Evolutionary conservation across 2,888 invertebrate genomes (phyloP).

Genomic region (Drosophila neotestacea): DNA sequence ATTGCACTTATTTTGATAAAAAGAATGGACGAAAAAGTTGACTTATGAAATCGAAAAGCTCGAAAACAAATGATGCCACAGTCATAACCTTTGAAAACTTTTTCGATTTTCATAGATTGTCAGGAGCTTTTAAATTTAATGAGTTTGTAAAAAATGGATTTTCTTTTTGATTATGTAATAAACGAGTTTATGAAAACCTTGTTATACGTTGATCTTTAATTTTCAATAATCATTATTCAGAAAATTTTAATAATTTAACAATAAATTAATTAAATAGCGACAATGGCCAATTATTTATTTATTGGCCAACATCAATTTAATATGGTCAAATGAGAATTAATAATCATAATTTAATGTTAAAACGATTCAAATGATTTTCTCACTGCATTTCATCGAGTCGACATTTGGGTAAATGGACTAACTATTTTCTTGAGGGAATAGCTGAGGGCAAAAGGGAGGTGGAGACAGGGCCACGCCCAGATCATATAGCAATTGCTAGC

Average conservation of each 20-base stretch:
- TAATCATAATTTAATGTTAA: background rate
- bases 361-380: background rate
- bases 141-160: background rate
- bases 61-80: too few species aligned
- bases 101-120: background rate
- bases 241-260: background rate
- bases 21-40: too few species aligned
- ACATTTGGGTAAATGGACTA: background rate
- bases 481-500: constrained; percentile 28
- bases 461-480: constrained; percentile 1
- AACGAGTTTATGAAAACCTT: background rate
- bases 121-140: background rate
- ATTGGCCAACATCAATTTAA: background rate
- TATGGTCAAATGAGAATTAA: background rate
- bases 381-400: background rate
- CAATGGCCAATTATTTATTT: background rate
- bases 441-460: background rate
- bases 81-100: background rate
- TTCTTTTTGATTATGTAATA: background rate
- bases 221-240: background rate
- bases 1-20: too few species aligned
- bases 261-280: background rate
- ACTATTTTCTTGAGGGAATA: background rate
- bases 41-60: too few species aligned
- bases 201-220: background rate